phyloP scores from a whole-genome alignment of 2,113 vertebrate genomes.

The Dicentrarchus labrax region DNA sequence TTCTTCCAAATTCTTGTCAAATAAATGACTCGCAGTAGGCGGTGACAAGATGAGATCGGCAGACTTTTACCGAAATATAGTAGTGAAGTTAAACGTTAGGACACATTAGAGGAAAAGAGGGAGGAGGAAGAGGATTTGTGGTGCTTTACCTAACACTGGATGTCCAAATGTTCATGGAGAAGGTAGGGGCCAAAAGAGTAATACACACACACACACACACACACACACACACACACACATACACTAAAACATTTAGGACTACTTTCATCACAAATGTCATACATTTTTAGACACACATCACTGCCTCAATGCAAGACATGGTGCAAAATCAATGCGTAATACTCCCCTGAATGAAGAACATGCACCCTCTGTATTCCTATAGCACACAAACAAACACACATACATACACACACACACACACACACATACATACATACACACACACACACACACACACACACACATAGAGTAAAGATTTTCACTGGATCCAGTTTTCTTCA shows the following conservation, averaged over 20 bases:
- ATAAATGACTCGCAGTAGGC: constrained; percentile 56
- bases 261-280: constrained; percentile 46
- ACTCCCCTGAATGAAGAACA: constrained; percentile 33
- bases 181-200: neutral
- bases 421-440: neutral
- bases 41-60: constrained; percentile 54
- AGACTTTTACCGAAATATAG: constrained; percentile 43
- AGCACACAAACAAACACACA: neutral
- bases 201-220: neutral
- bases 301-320: constrained; percentile 41
- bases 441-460: neutral
- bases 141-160: neutral
- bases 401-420: neutral
- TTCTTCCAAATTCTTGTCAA: constrained; percentile 65
- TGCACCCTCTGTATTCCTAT: constrained; percentile 27
- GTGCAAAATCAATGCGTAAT: constrained; percentile 72
- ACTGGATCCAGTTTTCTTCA: constrained; percentile 23
- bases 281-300: constrained; percentile 65
- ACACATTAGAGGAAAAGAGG: constrained; percentile 14
- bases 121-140: neutral
- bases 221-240: neutral
- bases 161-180: neutral
- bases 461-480: neutral
- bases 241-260: constrained; percentile 60
- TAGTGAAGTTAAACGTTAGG: constrained; percentile 40